These are phyloP conservation scores for Musca vetustissima DNA, from an alignment of 1,140 invertebrate genomes.

Conservation along the genomic window DNA sequence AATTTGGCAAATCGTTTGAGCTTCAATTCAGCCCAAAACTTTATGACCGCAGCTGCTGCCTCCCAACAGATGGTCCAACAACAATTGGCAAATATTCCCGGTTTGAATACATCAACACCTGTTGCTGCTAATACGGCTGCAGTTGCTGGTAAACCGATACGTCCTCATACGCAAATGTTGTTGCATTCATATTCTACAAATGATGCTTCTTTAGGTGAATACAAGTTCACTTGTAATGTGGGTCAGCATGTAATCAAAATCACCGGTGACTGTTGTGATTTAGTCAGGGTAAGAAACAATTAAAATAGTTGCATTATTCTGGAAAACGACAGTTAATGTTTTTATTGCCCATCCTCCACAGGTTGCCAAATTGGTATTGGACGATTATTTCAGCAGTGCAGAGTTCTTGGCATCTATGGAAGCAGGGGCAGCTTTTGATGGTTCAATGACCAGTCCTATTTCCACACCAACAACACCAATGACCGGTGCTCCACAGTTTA, in stretches of 20 bases:
- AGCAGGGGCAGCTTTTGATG: constrained; percentile 52
- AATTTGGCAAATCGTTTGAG: constrained; percentile 52
- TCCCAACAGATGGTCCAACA: constrained; percentile 45
- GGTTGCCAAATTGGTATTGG: constrained; percentile 82
- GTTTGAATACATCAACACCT: constrained; percentile 22
- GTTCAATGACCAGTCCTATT: constrained; percentile 44
- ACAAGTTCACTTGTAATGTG: constrained; percentile 81
- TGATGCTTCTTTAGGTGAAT: constrained; percentile 81
- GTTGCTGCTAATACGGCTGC: constrained; percentile 45
- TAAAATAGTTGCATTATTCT: too few species aligned
- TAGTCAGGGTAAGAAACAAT: constrained; percentile 70
- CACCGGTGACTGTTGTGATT: constrained; percentile 77
- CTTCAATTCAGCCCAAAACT: constrained; percentile 53
- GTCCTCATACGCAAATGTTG: constrained; percentile 61
- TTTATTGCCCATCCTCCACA: constrained; percentile 55
- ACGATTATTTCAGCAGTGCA: constrained; percentile 72
- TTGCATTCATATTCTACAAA: constrained; percentile 80
- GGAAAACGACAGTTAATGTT: too few species aligned
- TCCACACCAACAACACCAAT: constrained; percentile 51
- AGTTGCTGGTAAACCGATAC: constrained; percentile 57
- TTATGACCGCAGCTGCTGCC: constrained; percentile 54
- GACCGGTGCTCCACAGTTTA: constrained; percentile 42
- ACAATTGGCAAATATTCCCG: constrained; percentile 27
- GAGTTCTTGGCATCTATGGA: constrained; percentile 53
- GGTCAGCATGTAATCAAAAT: constrained; percentile 80